Base-by-base conservation (phyloP, 2,888 invertebrate genomes). In the Oscheius sp. region DNA sequence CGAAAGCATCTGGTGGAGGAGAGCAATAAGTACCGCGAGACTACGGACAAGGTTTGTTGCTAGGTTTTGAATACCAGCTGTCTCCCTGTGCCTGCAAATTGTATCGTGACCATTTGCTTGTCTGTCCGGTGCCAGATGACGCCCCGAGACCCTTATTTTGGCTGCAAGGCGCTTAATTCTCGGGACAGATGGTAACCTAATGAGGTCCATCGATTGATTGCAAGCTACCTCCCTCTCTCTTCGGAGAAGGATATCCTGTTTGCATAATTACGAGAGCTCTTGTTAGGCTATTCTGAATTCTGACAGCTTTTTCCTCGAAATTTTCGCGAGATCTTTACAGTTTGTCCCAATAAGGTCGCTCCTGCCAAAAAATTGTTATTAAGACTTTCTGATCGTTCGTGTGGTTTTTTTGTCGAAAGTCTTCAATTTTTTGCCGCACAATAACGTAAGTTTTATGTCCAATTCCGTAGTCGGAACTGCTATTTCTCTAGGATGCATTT, bases 11-110 rank as follows among this genome's bases (percentile, higher is more conserved):
- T 84, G 21, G 76, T 84, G 10, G 79, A 76, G 11, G 82, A 82
- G 74, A 84, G 84, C 72, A 81, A 76, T 57, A 74, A 78, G 42
- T 84, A 81, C 73, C 75, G 81, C 48, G 70, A 74, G n/a, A 74
- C 60, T 7, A 84, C 84, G 10, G 73, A 78, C 59, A 84, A 84
- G 82, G 84, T 84, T 13, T n/a, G 68, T 32, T 29, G 21, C 21
- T 21, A 21, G 21, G 21, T 10, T 21, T 51, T 62, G 5, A 4
- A 2, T 58, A 4, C 32, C 53, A 21, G 53, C 10, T 53, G 50
- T 53, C 29, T 29, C n/a, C 4, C 29, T 53, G 53, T 7, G 2
- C 53, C n/a, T 42, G 42, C 42, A 42, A 42, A 42, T 42, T 42
- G 42, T 42, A 42, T 42, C 42, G 42, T 42, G 55, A 29, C 21